Base-by-base conservation (phyloP, 2,888 invertebrate species). In the Thymelicus sylvestris region DNA sequence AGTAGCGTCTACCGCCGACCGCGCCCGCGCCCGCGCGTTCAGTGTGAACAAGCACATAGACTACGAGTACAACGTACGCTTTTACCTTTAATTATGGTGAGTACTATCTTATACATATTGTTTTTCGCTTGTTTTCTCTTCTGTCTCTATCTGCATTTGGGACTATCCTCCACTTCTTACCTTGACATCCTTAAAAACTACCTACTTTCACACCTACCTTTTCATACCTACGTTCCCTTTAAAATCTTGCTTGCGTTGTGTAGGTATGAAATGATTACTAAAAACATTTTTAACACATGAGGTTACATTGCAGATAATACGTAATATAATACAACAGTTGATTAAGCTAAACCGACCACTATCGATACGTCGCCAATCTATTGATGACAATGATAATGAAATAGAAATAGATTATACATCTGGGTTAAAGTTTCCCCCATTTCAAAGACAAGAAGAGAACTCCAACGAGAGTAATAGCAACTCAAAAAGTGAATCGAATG, bases 381-480 rank as follows among this genome's bases (percentile, higher is more conserved):
- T 80, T 0, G 72, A 73, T 12, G 81, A 31, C 31, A 31, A 31
- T 31, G 31, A 86, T 52, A 90, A 91, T 66, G 81, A 86, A 50
- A 86, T 90, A 55, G 83, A 88, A 19, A 83, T 86, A 5, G 86
- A 87, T 72, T 77, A 83, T 47, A 75, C 77, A 4, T 71, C 75
- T 50, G 78, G 78, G 24, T 71, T 85, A 19, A 89, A 86, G 67
- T 84, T 81, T 41, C 80, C 86, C 0, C 79, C 83, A 7, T 82
- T 86, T 44, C 81, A 85, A 85, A 83, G 81, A 59, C 88, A 88
- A 81, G 87, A 88, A 63, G 75, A 79, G 48, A 72, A 65, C 41
- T 68, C 76, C 7, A 76, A 78, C 47, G 76, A 78, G n/a, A 78
- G 74, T 59, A 79, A 78, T 59, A 78, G 75, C 61, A 66, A 74